Percentiles rank a stretch among this genome's conserved stretches.
Evolutionary conservation across 2,888 invertebrate species (phyloP).

Genomic region (Schrankia costaestrigalis): DNA sequence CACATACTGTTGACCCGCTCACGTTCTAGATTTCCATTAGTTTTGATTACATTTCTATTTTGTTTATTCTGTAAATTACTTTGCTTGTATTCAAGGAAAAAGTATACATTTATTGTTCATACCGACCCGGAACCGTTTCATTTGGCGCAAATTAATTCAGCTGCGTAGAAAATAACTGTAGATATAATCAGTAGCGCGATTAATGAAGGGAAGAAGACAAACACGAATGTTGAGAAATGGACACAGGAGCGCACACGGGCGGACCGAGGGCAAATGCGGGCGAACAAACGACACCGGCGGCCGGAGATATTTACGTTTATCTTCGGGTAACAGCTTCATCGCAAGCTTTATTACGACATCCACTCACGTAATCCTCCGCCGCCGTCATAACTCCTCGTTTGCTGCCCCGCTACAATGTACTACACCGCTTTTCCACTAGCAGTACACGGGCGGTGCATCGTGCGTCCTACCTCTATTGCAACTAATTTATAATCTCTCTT

Average conservation of each 20-base stretch:
- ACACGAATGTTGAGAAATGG: slow-evolving; percentile 29
- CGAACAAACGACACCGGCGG: slow-evolving; percentile 57
- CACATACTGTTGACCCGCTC: too few relatives aligned
- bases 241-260: slow-evolving; percentile 24
- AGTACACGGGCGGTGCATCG: slow-evolving; percentile 47
- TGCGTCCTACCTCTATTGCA: slow-evolving; percentile 29
- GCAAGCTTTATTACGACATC: slow-evolving; percentile 81
- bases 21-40: too few relatives aligned
- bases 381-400: slow-evolving; percentile 80
- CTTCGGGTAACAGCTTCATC: slow-evolving; percentile 80
- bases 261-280: slow-evolving; percentile 42
- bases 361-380: slow-evolving; percentile 79
- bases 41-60: too few relatives aligned
- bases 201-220: slow-evolving; percentile 44
- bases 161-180: slow-evolving; percentile 25
- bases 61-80: too few relatives aligned
- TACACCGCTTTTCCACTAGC: slow-evolving; percentile 67
- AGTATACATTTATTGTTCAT: not conserved
- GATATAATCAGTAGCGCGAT: slow-evolving; percentile 42
- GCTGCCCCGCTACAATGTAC: slow-evolving; percentile 72
- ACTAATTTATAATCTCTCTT: slow-evolving; percentile 11
- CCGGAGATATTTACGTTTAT: slow-evolving; percentile 79
- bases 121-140: not conserved
- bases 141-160: slow-evolving; percentile 19
- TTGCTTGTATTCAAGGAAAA: not conserved